Percentiles rank a stretch among this genome's conserved stretches.
Evolutionary conservation across 2,888 invertebrate genomes (phyloP).

Genomic region (Rhimphoctona megacephalus): DNA sequence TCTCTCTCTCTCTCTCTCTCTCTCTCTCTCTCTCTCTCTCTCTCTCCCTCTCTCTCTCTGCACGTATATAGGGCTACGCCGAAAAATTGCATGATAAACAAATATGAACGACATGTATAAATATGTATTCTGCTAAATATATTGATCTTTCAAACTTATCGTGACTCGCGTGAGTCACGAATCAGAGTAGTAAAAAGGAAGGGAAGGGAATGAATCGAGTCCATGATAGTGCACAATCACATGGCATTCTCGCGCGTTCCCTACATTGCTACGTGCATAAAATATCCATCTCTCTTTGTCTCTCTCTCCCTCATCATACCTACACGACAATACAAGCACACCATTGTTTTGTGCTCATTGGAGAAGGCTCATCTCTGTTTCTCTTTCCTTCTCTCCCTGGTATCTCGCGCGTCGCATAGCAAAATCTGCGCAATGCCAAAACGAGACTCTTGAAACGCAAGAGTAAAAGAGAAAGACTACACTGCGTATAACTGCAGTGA

Average conservation of each 20-base stretch:
- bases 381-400: background rate
- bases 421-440: slow-evolving; percentile 52
- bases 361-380: background rate
- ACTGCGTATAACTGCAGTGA: slow-evolving; percentile 62
- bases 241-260: slow-evolving; percentile 62
- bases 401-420: slow-evolving; percentile 27
- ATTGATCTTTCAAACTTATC: slow-evolving; percentile 57
- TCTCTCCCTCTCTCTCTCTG: background rate
- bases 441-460: slow-evolving; percentile 40
- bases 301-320: background rate
- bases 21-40: background rate
- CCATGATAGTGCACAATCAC: slow-evolving; percentile 47
- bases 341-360: background rate
- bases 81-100: background rate
- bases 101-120: background rate
- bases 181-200: background rate
- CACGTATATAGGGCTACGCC: background rate
- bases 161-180: slow-evolving; percentile 12
- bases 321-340: background rate
- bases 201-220: slow-evolving; percentile 49
- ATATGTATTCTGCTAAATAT: background rate
- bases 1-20: background rate
- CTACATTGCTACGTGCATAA: slow-evolving; percentile 10
- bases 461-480: slow-evolving; percentile 34
- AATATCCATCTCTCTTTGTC: slow-evolving; percentile 14